Evolutionary conservation across 2,113 vertebrate genomes (phyloP).

Genomic region (Sarotherodon lohbergeri): DNA sequence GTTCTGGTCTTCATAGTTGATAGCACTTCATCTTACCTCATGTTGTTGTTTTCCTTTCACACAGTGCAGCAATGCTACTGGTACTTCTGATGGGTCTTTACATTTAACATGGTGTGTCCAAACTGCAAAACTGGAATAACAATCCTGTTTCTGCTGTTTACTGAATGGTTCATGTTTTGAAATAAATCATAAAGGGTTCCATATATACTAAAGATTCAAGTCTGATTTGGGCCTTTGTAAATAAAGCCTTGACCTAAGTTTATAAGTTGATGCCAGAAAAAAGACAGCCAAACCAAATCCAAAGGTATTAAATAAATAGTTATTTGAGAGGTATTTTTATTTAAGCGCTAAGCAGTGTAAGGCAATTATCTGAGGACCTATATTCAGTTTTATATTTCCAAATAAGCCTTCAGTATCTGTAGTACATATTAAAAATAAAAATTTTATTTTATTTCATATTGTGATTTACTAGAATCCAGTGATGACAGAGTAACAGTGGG

Average conservation of each 20-base stretch:
- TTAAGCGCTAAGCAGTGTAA: background rate
- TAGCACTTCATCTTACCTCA: background rate
- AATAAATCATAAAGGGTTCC: background rate
- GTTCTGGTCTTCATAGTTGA: background rate
- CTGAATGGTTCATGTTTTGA: background rate
- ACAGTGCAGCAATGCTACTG: fast-evolving
- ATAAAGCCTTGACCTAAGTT: background rate
- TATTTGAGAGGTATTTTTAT: background rate
- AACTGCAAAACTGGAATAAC: background rate
- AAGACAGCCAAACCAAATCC: background rate
- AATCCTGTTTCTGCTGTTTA: background rate
- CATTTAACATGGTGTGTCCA: background rate
- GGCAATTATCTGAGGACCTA: background rate
- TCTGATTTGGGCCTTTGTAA: background rate
- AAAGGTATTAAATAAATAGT: background rate
- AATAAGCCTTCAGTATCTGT: background rate
- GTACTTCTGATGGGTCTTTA: background rate
- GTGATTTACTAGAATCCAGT: background rate
- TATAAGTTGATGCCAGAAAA: background rate
- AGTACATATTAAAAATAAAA: background rate
- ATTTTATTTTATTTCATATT: fast-evolving
- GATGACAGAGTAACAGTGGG: background rate
- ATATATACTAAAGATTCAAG: background rate
- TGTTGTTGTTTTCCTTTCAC: background rate
- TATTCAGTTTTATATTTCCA: background rate